Percentiles rank a stretch among this genome's conserved stretches.
phyloP scores from a whole-genome alignment of 2,797 vertebrate genomes.

The Naso thynnoides region DNA sequence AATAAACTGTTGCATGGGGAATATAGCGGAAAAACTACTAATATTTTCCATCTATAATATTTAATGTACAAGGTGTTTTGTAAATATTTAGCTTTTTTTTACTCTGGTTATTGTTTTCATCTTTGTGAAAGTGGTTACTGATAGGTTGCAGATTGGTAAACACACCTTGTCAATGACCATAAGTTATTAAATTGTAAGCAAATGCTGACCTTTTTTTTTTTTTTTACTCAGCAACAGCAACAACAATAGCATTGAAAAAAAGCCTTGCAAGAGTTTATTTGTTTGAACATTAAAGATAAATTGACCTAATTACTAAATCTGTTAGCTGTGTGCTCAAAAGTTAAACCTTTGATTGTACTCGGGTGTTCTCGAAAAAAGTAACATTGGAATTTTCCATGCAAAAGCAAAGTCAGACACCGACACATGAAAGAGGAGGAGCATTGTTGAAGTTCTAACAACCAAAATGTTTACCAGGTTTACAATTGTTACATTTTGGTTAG shows the following conservation, averaged over 20 bases:
- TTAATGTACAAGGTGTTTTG: not conserved
- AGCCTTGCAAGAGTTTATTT: not conserved
- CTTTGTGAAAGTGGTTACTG: not conserved
- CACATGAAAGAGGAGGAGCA: not conserved
- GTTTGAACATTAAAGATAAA: slow-evolving; percentile 1
- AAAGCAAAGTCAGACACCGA: not conserved
- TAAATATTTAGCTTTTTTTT: not conserved
- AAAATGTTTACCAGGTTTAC: not conserved
- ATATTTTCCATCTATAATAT: not conserved
- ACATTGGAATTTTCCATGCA: not conserved
- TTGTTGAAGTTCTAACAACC: not conserved
- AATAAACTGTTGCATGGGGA: too few species aligned
- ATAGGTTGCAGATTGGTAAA: not conserved
- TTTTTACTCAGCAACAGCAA: not conserved
- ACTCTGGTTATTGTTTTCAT: not conserved
- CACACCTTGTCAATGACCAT: not conserved
- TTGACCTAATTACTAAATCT: slow-evolving; percentile 1
- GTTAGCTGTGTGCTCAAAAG: not conserved
- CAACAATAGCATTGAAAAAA: not conserved
- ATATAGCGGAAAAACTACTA: not conserved
- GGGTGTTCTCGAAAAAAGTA: not conserved
- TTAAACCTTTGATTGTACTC: slow-evolving; percentile 5
- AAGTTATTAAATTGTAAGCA: not conserved
- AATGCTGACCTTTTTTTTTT: too few species aligned
- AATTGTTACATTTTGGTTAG: not conserved